Evolutionary conservation across 2,888 invertebrate species (phyloP).

Genomic region (Lithophane leautieri): DNA sequence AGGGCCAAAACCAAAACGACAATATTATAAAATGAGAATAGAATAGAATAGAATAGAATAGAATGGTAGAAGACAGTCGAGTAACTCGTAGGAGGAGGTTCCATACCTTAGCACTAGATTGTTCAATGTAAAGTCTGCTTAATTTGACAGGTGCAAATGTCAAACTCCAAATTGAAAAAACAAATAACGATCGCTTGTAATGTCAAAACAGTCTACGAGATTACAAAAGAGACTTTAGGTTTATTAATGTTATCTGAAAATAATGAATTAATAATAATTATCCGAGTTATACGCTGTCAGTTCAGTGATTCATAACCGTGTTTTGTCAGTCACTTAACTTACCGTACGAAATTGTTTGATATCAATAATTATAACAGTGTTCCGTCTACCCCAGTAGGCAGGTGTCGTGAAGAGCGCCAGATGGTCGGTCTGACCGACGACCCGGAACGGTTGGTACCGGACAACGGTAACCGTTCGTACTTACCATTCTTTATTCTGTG

Average conservation of each 20-base stretch:
- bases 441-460: conserved; percentile 66
- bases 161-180: too few species aligned
- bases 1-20: background rate
- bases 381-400: conserved; percentile 50
- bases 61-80: background rate
- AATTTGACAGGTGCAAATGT: too few species aligned
- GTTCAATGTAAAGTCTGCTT: background rate
- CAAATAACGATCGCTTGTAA: too few species aligned
- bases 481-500: conserved; percentile 33
- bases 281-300: background rate
- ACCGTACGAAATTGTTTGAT: conserved; percentile 9
- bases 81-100: background rate
- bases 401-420: conserved; percentile 67
- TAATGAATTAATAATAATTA: background rate
- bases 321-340: background rate
- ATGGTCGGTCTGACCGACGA: conserved; percentile 71
- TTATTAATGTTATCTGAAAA: background rate
- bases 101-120: too few species aligned
- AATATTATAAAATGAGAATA: background rate
- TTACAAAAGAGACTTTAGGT: too few species aligned
- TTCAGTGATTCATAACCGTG: background rate
- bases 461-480: conserved; percentile 56
- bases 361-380: conserved; percentile 33
- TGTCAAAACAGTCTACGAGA: too few species aligned
- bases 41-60: too few species aligned